Percentiles rank a stretch among this genome's conserved stretches.
These are phyloP conservation scores for Coelopa frigida DNA, from an alignment of 1,140 invertebrate genomes.

Conservation along the genomic window DNA sequence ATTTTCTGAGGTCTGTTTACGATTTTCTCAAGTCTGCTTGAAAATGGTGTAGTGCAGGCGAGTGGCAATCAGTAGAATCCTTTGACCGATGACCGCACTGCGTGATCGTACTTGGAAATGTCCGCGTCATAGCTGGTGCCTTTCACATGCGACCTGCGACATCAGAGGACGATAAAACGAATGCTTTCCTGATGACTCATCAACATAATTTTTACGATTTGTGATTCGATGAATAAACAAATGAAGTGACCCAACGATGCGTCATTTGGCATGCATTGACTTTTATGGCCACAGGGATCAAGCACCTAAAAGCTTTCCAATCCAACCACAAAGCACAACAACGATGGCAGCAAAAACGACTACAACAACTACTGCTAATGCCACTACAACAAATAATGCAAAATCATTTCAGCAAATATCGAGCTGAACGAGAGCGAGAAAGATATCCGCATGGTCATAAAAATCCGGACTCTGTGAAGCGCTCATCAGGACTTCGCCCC, in stretches of 20 bases:
- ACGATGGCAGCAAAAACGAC: background rate
- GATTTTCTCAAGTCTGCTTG: no score
- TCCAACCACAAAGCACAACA: background rate
- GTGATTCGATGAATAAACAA: slow-evolving; percentile 40
- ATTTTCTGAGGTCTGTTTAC: no score
- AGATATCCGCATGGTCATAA: slow-evolving; percentile 22
- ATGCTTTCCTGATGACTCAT: slow-evolving; percentile 43
- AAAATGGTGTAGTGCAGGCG: no score
- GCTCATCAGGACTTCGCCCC: slow-evolving; percentile 27
- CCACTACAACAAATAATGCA: slow-evolving; percentile 34
- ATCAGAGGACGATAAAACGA: slow-evolving; percentile 34
- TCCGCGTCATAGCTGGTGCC: no score
- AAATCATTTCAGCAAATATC: slow-evolving; percentile 27
- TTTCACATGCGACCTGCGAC: no score
- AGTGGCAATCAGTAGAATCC: no score
- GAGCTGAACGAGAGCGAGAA: slow-evolving; percentile 16
- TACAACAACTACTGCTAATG: slow-evolving; percentile 9
- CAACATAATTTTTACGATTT: slow-evolving; percentile 43
- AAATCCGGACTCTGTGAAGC: slow-evolving; percentile 36
- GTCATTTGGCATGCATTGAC: slow-evolving; percentile 43
- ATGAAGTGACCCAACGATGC: slow-evolving; percentile 34
- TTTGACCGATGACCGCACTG: no score
- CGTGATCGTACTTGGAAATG: no score
- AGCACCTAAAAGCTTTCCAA: slow-evolving; percentile 1
- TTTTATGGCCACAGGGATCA: slow-evolving; percentile 29